Percentiles rank a stretch among this genome's conserved stretches.
Conservation (phyloP, 2,888 invertebrate species). For the Andrena praecox region DNA sequence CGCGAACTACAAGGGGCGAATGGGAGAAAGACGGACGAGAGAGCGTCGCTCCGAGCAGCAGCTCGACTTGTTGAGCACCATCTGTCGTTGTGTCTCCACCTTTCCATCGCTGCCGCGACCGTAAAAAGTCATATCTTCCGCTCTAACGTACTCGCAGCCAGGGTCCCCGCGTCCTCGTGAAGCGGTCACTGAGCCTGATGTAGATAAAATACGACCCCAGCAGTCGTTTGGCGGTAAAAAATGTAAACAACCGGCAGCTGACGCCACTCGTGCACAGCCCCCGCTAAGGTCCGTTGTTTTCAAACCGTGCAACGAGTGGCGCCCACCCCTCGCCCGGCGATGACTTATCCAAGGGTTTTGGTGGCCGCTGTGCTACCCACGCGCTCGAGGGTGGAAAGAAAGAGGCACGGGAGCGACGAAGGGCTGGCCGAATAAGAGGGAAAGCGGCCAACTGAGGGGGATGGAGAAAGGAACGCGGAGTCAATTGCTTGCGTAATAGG, state of each 20-base stretch:
- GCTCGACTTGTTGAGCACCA: slow-evolving; percentile 76
- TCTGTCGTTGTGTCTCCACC: slow-evolving; percentile 71
- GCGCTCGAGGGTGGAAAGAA: background rate
- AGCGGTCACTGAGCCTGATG: slow-evolving; percentile 52
- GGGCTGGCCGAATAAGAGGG: too few species aligned
- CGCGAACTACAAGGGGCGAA: background rate
- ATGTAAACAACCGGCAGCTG: slow-evolving; percentile 49
- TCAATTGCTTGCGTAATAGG: slow-evolving; percentile 51
- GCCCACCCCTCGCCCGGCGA: background rate
- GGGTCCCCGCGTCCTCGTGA: slow-evolving; percentile 12
- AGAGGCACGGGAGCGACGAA: background rate
- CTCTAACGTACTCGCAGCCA: slow-evolving; percentile 51
- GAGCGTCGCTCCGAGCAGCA: slow-evolving; percentile 47
- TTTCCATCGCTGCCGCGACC: slow-evolving; percentile 49
- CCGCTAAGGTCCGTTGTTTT: slow-evolving; percentile 1
- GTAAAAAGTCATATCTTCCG: slow-evolving; percentile 69
- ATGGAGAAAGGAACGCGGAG: slow-evolving; percentile 2
- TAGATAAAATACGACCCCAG: slow-evolving; percentile 49
- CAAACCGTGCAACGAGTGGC: background rate
- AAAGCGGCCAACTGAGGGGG: background rate
- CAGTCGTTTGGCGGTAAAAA: slow-evolving; percentile 49
- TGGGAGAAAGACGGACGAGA: slow-evolving; percentile 2
- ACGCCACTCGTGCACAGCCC: slow-evolving; percentile 14
- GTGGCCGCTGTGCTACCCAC: background rate
- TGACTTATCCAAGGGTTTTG: slow-evolving; percentile 20